phyloP scores from a whole-genome alignment of 2,888 invertebrate species.

The Acholoe squamosa region DNA sequence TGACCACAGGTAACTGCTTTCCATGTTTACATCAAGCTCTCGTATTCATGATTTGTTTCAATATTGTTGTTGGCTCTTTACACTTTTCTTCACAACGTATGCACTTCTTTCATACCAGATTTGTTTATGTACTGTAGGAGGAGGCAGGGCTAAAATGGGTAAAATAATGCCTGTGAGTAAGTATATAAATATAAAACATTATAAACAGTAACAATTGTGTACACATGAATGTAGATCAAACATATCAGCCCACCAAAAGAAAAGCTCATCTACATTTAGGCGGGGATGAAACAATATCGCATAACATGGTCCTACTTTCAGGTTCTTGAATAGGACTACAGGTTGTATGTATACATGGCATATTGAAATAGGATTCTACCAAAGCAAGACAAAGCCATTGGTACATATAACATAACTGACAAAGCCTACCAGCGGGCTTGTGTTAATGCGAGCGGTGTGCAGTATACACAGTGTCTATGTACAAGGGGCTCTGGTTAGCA shows the following conservation, averaged over 20 bases:
- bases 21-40: too few species aligned
- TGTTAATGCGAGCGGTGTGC: constrained; percentile 14
- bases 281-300: background rate
- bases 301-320: background rate
- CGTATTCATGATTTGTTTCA: too few species aligned
- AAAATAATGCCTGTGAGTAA: background rate
- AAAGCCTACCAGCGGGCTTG: constrained; percentile 42
- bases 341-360: background rate
- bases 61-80: background rate
- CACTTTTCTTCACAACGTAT: background rate
- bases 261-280: background rate
- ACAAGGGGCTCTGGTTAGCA: constrained; percentile 8
- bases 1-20: too few species aligned
- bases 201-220: constrained; percentile 45
- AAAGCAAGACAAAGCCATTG: constrained; percentile 19
- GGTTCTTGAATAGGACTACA: background rate
- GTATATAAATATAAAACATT: constrained; percentile 12
- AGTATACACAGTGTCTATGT: constrained; percentile 46
- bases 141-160: background rate
- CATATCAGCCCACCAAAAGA: background rate
- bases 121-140: background rate
- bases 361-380: background rate
- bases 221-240: constrained; percentile 36
- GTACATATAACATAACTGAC: background rate
- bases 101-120: background rate